Evolutionary conservation across 1,140 invertebrate genomes (phyloP).

Genomic region (Drosophila lacertosa): DNA sequence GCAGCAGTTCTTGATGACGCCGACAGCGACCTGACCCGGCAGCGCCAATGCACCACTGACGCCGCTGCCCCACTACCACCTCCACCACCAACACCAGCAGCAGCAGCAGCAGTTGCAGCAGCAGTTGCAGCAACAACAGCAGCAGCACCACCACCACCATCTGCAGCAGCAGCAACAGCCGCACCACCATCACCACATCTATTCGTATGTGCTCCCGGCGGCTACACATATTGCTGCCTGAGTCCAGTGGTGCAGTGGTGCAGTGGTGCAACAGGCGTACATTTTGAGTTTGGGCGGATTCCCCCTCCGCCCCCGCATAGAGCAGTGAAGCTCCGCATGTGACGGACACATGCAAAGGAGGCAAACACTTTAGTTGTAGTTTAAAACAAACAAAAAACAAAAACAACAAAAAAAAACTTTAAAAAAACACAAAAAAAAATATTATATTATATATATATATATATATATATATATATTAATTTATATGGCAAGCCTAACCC

Average conservation of each 20-base stretch:
- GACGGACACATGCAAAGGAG: slow-evolving; percentile 71
- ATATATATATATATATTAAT: slow-evolving; percentile 53
- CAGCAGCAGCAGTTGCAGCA: slow-evolving; percentile 50
- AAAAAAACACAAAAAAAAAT: slow-evolving; percentile 54
- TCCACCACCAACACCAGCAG: slow-evolving; percentile 48
- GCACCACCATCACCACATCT: slow-evolving; percentile 65
- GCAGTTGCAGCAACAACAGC: slow-evolving; percentile 35
- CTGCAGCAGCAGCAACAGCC: slow-evolving; percentile 32
- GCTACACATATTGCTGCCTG: slow-evolving; percentile 76
- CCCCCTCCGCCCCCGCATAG: slow-evolving; percentile 34
- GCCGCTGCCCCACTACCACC: slow-evolving; percentile 44
- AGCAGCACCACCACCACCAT: slow-evolving; percentile 31
- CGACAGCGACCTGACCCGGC: slow-evolving; percentile 84
- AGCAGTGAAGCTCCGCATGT: slow-evolving; percentile 68
- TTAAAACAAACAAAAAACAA: slow-evolving; percentile 36
- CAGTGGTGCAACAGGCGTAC: slow-evolving; percentile 36
- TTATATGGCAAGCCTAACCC: slow-evolving; percentile 65
- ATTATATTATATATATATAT: slow-evolving; percentile 38
- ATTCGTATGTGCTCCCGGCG: slow-evolving; percentile 79
- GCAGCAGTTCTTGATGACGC: slow-evolving; percentile 83
- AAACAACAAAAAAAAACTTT: slow-evolving; percentile 37
- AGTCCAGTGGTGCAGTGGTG: slow-evolving; percentile 38
- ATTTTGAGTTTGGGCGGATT: slow-evolving; percentile 65
- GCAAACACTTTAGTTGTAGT: slow-evolving; percentile 70
- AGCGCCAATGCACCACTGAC: slow-evolving; percentile 60